Evolutionary conservation across 2,888 invertebrate genomes (phyloP).

Genomic region (Philereme transversata): DNA sequence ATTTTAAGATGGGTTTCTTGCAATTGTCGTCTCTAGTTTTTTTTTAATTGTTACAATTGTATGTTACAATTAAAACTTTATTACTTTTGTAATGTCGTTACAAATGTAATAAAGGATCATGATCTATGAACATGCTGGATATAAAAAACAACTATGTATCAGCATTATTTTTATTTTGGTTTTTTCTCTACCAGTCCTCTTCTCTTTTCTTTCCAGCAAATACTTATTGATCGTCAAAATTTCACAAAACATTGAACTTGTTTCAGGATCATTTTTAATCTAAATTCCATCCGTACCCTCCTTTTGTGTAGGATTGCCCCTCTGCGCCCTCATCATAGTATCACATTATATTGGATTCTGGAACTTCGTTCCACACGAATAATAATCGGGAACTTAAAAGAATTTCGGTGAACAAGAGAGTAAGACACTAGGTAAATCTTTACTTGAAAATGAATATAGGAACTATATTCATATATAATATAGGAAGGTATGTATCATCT

Average conservation of each 20-base stretch:
- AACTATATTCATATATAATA: too few species aligned
- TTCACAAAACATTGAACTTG: conserved; percentile 70
- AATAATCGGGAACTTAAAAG: conserved; percentile 55
- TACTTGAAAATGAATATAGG: conserved; percentile 4
- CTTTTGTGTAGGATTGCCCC: conserved; percentile 65
- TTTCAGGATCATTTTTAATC: conserved; percentile 73
- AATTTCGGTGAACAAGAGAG: conserved; percentile 28
- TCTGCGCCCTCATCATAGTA: conserved; percentile 48
- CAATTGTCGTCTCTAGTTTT: background rate
- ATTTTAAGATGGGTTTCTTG: conserved; percentile 1
- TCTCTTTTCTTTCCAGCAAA: conserved; percentile 35
- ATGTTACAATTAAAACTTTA: background rate
- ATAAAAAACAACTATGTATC: background rate
- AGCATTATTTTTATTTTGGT: background rate
- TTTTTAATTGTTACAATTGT: background rate
- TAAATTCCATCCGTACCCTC: conserved; percentile 67
- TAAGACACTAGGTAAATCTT: background rate
- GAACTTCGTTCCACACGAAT: conserved; percentile 63
- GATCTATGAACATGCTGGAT: background rate
- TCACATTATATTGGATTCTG: conserved; percentile 62
- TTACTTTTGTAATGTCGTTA: background rate
- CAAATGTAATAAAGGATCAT: too few species aligned
- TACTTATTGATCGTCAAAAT: conserved; percentile 50
- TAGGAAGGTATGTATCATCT: background rate
- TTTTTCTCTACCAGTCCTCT: background rate